Evolutionary conservation across 2,797 vertebrate species (phyloP).

Genomic region (Fringilla coelebs): DNA sequence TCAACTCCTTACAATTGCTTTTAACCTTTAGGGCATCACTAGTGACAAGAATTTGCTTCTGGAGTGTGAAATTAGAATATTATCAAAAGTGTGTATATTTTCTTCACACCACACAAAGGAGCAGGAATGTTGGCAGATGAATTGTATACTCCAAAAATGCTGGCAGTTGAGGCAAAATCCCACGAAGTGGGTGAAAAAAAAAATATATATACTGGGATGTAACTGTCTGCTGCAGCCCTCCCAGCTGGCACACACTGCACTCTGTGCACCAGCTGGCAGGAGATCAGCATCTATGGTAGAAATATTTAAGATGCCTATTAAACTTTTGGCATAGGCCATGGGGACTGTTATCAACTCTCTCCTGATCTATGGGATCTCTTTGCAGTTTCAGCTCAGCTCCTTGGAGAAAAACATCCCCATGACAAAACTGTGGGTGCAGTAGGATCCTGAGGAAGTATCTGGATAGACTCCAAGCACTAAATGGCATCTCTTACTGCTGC

Average conservation of each 20-base stretch:
- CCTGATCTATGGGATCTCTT: neutral
- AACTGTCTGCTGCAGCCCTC: neutral
- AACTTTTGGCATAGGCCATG: neutral
- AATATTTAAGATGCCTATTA: neutral
- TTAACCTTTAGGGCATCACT: neutral
- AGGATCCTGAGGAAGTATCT: neutral
- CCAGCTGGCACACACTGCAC: neutral
- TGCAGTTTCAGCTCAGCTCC: neutral
- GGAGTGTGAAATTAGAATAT: constrained; percentile 5
- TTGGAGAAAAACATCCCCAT: neutral
- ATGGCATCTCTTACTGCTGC: neutral
- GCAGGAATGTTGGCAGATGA: neutral
- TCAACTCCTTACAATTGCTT: neutral
- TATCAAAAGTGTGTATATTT: neutral
- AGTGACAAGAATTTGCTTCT: neutral
- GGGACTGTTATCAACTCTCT: neutral
- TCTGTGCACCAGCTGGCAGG: neutral
- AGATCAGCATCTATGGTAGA: neutral
- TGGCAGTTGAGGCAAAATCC: constrained; percentile 17
- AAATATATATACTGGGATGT: neutral
- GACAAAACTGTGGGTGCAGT: neutral
- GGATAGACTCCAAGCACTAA: neutral
- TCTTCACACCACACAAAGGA: neutral
- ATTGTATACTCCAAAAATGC: neutral
- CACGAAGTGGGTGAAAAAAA: neutral